Evolutionary conservation across 2,113 vertebrate genomes (phyloP), one percentile per base, ranked within the genome.

Genomic region (Tenrec ecaudatus): DNA sequence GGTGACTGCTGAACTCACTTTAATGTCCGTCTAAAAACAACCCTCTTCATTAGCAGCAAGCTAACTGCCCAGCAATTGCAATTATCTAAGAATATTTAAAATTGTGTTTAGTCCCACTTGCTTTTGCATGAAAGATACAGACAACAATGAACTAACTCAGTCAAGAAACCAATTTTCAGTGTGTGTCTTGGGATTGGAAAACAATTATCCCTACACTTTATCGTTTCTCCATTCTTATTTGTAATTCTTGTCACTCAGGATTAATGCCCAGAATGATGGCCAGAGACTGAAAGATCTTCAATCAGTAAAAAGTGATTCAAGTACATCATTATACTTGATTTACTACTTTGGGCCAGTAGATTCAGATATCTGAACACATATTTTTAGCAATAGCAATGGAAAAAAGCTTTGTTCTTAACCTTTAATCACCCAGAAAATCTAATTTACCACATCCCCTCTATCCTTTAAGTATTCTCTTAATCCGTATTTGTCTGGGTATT

Each of bases 261-360:
- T 86, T 86, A 90, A 93, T 88, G 66, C 40, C 78, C 78, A 73
- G 89, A 90, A 96, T 92, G 66, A 91, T 91, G 80, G 69, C 88
- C 6, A 11, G 86, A 95, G 62, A 66, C 81, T 92, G 66, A 95
- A 93, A 89, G 66, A 84, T 90, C 77, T 76, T 84, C 73, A 90
- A 82, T 93, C 81, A 95, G 79, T 91, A 91, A 82, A 83, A n/a
- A 91, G 64, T 89, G 86, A 86, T 94, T 94, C 75, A 91, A 96
- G 93, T 88, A 53, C 58, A 93, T 93, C 66, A 93, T 96, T 93
- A 92, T 92, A 53, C 19, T 92, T 53, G n/a, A 93, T 92, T 89
- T 92, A 77, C 77, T 87, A 94, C 73, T 57, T 90, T 31, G 8
- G 60, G 29, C 90, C 66, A 89, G 66, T 91, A 31, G 43, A 86